Conservation (phyloP, 2,797 vertebrate genomes). For the Falco berigora region DNA sequence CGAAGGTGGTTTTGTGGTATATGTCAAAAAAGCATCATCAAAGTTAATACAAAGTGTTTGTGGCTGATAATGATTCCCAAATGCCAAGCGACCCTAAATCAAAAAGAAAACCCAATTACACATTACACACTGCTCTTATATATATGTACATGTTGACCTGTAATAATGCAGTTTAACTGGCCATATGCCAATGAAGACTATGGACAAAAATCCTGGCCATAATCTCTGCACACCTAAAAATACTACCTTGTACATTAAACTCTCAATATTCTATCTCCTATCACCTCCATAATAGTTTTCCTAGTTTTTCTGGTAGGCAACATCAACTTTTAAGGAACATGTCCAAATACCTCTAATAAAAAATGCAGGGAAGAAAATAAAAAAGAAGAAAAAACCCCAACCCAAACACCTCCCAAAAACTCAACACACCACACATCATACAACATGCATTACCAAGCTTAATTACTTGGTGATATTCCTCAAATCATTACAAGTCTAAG, state of each 20-base stretch:
- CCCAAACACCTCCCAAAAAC: neutral
- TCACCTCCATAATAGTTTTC: neutral
- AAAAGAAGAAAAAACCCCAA: too few species aligned
- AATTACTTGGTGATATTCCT: neutral
- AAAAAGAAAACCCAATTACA: neutral
- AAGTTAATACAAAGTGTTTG: conserved; percentile 96
- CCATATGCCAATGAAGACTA: neutral
- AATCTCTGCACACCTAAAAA: neutral
- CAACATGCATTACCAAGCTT: neutral
- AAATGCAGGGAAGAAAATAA: neutral
- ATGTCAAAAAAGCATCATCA: conserved; percentile 95
- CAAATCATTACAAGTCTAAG: neutral
- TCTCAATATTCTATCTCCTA: neutral
- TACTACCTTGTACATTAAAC: neutral
- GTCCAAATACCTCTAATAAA: neutral
- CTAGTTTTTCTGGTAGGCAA: neutral
- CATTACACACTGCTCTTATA: neutral
- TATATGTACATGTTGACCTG: neutral
- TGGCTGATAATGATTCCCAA: conserved; percentile 95
- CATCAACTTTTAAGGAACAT: neutral
- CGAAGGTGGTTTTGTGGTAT: conserved; percentile 95
- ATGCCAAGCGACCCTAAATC: conserved; percentile 90
- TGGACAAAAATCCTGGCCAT: neutral
- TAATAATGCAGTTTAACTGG: neutral
- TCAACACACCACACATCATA: neutral